A percentile compares a stretch with the other conserved stretches of the same genome.
Evolutionary conservation across 1,140 invertebrate genomes (phyloP).

Genomic region (Phortica variegata): DNA sequence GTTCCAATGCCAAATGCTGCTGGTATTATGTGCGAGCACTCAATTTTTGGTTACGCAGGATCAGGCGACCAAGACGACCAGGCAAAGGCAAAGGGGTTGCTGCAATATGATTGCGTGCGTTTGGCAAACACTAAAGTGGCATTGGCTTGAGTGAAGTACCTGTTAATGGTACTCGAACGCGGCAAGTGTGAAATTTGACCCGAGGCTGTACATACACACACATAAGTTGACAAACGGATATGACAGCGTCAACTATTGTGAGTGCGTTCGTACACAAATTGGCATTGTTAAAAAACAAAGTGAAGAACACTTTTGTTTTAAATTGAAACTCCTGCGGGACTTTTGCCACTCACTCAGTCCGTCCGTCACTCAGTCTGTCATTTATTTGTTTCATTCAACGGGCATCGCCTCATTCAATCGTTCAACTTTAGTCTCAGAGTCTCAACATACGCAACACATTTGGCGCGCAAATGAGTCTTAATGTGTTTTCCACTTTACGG

Average conservation of each 20-base stretch:
- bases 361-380: constrained; percentile 8
- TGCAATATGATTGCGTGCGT: background rate
- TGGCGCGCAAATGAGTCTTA: constrained; percentile 48
- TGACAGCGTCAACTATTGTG: constrained; percentile 29
- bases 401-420: too few species aligned
- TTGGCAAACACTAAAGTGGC: too few species aligned
- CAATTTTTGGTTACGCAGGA: constrained; percentile 17
- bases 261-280: constrained; percentile 16
- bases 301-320: constrained; percentile 3
- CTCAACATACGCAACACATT: constrained; percentile 9
- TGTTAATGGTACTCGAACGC: constrained; percentile 46
- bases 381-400: too few species aligned
- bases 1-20: constrained; percentile 54
- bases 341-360: constrained; percentile 1
- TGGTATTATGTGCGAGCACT: constrained; percentile 37
- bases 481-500: constrained; percentile 44
- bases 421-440: too few species aligned
- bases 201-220: constrained; percentile 49
- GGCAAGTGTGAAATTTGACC: constrained; percentile 46
- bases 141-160: constrained; percentile 39
- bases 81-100: constrained; percentile 9
- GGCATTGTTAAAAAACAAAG: constrained; percentile 25
- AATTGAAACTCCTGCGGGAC: constrained; percentile 47
- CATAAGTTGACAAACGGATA: constrained; percentile 52
- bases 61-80: constrained; percentile 16